Evolutionary conservation across 2,113 vertebrate genomes (phyloP).

Genomic region (Psittacula cyanocephala): DNA sequence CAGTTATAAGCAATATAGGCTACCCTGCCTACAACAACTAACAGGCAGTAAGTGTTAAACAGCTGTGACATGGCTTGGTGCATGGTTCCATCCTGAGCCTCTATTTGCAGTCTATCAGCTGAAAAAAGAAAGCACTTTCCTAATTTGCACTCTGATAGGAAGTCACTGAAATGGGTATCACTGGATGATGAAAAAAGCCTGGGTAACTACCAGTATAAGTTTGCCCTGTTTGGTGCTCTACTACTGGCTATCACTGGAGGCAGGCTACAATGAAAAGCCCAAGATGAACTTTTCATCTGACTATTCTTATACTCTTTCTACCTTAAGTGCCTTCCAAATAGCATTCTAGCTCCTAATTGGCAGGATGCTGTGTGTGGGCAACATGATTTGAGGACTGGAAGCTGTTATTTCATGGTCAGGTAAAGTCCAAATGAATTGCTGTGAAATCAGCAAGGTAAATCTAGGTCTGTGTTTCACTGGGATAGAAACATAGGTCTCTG

Average conservation of each 20-base stretch:
- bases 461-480: neutral
- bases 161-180: neutral
- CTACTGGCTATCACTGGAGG: neutral
- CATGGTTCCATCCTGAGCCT: neutral
- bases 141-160: neutral
- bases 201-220: neutral
- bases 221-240: neutral
- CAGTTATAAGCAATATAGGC: neutral
- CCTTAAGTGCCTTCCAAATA: neutral
- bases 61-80: neutral
- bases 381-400: neutral
- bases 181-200: neutral
- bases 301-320: neutral
- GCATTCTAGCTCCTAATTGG: neutral
- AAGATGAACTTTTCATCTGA: neutral
- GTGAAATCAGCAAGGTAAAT: neutral
- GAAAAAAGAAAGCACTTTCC: neutral
- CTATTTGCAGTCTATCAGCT: neutral
- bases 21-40: neutral
- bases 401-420: neutral
- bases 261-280: neutral
- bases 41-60: neutral
- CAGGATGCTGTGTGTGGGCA: neutral
- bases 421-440: neutral
- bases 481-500: neutral